Evolutionary conservation across 2,888 invertebrate species (phyloP).

Genomic region (Cephonodes hylas): DNA sequence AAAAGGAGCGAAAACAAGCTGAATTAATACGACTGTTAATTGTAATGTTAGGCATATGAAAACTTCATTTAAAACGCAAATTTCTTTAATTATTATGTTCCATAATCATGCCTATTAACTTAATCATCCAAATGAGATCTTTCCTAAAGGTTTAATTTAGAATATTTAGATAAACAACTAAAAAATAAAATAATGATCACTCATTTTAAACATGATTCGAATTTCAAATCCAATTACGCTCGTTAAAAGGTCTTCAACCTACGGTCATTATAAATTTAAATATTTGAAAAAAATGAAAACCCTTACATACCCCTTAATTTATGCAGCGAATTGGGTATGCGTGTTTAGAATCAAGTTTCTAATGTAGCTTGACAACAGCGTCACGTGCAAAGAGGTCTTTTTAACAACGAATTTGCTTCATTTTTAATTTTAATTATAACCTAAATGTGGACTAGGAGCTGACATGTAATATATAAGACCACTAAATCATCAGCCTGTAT

Average conservation of each 20-base stretch:
- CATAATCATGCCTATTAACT: no score
- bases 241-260: neutral
- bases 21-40: no score
- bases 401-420: no score
- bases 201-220: neutral
- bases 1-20: no score
- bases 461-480: no score
- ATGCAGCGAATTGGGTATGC: constrained; percentile 20
- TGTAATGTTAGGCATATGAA: no score
- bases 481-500: no score
- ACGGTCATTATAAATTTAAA: neutral
- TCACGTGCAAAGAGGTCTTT: constrained; percentile 20
- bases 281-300: constrained; percentile 3
- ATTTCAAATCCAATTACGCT: neutral
- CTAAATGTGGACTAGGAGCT: no score
- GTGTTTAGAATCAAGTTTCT: constrained; percentile 32
- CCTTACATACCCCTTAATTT: neutral
- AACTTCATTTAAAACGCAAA: no score
- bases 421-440: no score
- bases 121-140: no score
- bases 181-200: neutral
- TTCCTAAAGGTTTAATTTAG: neutral
- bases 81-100: no score
- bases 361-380: constrained; percentile 25
- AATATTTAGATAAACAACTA: neutral